Conservation (phyloP, 2,888 invertebrate species). For the Drosophila peninsularis region DNA sequence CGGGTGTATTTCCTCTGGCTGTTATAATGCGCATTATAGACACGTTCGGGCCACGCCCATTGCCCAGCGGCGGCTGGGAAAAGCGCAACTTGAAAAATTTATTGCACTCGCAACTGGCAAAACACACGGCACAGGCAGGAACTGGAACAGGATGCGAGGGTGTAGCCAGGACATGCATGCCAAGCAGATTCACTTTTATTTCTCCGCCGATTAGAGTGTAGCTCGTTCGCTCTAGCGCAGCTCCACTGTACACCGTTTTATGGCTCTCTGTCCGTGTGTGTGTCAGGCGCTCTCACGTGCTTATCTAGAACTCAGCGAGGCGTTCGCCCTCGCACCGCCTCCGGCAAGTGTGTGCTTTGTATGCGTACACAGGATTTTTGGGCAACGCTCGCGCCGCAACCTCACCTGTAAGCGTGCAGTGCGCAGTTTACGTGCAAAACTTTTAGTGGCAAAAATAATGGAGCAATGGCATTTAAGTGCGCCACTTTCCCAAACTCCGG, state of each 20-base stretch:
- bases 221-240: conserved; percentile 2
- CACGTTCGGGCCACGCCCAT: conserved; percentile 72
- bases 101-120: conserved; percentile 67
- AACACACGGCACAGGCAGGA: conserved; percentile 44
- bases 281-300: conserved; percentile 70
- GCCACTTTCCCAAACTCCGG: conserved; percentile 34
- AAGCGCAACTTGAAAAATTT: conserved; percentile 80
- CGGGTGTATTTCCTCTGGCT: conserved; percentile 24
- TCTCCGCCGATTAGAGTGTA: conserved; percentile 49
- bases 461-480: conserved; percentile 67
- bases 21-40: conserved; percentile 75
- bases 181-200: conserved; percentile 65
- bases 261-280: conserved; percentile 5
- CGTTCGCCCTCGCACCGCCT: conserved; percentile 53
- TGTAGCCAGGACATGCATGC: conserved; percentile 48
- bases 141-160: conserved; percentile 32
- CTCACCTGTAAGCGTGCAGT: conserved; percentile 61
- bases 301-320: conserved; percentile 68
- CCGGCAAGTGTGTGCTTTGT: conserved; percentile 39
- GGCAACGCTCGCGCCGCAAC: conserved; percentile 27
- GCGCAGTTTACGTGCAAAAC: conserved; percentile 71
- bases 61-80: conserved; percentile 47
- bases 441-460: conserved; percentile 78
- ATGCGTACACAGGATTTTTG: conserved; percentile 41
- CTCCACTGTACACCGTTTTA: conserved; percentile 9